Base-by-base conservation (phyloP, 2,888 invertebrate species). In the Rhyacophila evoluta region DNA sequence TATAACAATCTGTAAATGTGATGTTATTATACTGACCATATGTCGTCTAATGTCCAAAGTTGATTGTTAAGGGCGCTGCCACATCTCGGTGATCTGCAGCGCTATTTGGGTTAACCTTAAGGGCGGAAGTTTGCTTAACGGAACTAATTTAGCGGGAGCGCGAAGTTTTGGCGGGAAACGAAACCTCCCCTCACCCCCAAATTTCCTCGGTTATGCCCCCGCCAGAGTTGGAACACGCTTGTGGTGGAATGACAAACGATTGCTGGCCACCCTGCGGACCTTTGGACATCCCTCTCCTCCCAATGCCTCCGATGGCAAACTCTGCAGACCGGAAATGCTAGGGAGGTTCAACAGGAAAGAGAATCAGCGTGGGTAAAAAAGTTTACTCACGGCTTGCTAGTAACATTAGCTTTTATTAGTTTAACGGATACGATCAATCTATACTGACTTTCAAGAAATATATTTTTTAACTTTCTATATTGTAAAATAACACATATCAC, bases 201-300 rank as follows among this genome's bases (percentile, higher is more conserved):
- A 41, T 41, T 41, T 29, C 25, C 55, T 41, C 67, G 28, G 39
- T 39, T 33, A 55, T 55, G 12, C 55, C 55, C 55, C 55, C 12
- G 5, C 19, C 1, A 10, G 55, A 55, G 55, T 55, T 55, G 19
- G 55, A 55, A 55, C 38, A 36, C 28, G 36, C 41, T 74, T 80
- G 68, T 68, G 79, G 74, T 77, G 37, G 74, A 69, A 80, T 80
- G 79, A 80, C 77, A 80, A 80, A 80, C 76, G 79, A 76, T 69
- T 38, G 41, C 37, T 36, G 36, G 19, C 70, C 19, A 19, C 38
- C 69, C 15, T 28, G 25, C 41, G 27, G 41, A 25, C 71, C 36
- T 25, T 29, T 71, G 71, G 71, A 69, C 71, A 36, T 71, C 68
- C 33, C 29, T 69, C 77, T 67, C 67, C 12, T 41, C 29, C 72